Base-by-base conservation (phyloP, 2,797 vertebrate genomes). In the Diplodus sargus region DNA sequence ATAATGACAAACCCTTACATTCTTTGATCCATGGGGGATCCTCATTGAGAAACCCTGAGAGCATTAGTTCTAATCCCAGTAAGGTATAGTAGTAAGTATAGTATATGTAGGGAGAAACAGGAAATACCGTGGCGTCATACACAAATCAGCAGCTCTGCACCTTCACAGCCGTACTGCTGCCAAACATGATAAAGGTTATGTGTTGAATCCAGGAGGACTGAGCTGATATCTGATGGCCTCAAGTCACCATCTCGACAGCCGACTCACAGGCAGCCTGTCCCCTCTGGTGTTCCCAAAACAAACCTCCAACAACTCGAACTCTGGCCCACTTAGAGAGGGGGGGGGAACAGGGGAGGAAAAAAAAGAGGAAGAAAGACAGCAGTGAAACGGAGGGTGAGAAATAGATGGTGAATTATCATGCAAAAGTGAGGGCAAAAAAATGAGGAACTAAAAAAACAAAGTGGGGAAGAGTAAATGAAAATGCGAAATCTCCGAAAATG, bases 231-330 rank as follows among this genome's bases (percentile, higher is more conserved):
- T 64, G 56, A 79, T 76, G 79, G 75, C 85, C 78, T 82, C 64
- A 67, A 69, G 45, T 70, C 66, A 22, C n/a, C 2, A 1, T 79
- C 59, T 64, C 58, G 51, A 61, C 20, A 3, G 25, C 53, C 25
- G 43, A 57, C 66, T 25, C 5, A 57, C 73, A 48, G 51, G 78
- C 76, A 61, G 70, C 45, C 71, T 75, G 82, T 81, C 67, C 58
- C 68, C 59, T 77, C 61, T 65, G 68, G 68, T 87, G 83, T 91
- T 89, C 85, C 78, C 79, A 88, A 88, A 90, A 90, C 80, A 90
- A 86, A 90, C 72, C 60, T 70, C 69, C 11, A 48, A 54, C 62
- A 67, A 43, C 34, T 34, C 25, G 49, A 86, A 81, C 87, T 90
- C 59, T 89, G 75, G 58, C 80, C 86, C 75, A 88, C 82, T 81